phyloP scores from a whole-genome alignment of 1,140 invertebrate species.

The Lutraria rhynchaena region DNA sequence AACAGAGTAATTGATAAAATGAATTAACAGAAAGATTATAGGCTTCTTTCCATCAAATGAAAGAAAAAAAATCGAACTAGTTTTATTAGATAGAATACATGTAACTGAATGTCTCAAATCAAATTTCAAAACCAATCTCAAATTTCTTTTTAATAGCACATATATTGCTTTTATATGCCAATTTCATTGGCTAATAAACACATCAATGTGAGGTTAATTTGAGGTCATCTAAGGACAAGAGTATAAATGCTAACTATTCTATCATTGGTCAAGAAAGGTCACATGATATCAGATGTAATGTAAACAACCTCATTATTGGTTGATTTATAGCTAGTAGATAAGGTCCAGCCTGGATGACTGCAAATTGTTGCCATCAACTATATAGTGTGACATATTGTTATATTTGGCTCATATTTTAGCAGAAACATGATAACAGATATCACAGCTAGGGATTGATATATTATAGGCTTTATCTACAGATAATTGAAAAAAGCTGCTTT shows the following conservation, averaged over 20 bases:
- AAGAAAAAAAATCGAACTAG: too few species aligned
- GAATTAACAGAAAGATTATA: too few species aligned
- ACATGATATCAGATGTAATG: not conserved
- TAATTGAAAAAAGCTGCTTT: constrained; percentile 1
- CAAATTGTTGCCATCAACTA: constrained; percentile 33
- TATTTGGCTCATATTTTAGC: constrained; percentile 48
- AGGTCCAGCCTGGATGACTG: constrained; percentile 47
- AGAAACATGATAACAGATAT: constrained; percentile 14
- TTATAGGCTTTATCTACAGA: not conserved
- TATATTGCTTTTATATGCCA: not conserved
- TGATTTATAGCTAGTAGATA: constrained; percentile 53
- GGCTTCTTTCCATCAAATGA: too few species aligned
- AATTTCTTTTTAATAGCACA: not conserved
- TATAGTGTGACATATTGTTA: constrained; percentile 35
- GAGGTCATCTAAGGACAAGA: constrained; percentile 44
- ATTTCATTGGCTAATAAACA: constrained; percentile 44
- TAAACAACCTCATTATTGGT: constrained; percentile 45
- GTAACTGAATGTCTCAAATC: too few species aligned
- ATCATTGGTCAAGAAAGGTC: too few species aligned
- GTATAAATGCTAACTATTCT: not conserved
- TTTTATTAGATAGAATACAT: too few species aligned
- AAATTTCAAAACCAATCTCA: too few species aligned
- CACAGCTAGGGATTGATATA: constrained; percentile 9
- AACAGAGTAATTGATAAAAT: too few species aligned
- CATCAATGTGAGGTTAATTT: constrained; percentile 43